Percentiles rank a stretch among this genome's conserved stretches.
Conservation (phyloP, 2,888 invertebrate genomes). For the Oscheius onirici region DNA sequence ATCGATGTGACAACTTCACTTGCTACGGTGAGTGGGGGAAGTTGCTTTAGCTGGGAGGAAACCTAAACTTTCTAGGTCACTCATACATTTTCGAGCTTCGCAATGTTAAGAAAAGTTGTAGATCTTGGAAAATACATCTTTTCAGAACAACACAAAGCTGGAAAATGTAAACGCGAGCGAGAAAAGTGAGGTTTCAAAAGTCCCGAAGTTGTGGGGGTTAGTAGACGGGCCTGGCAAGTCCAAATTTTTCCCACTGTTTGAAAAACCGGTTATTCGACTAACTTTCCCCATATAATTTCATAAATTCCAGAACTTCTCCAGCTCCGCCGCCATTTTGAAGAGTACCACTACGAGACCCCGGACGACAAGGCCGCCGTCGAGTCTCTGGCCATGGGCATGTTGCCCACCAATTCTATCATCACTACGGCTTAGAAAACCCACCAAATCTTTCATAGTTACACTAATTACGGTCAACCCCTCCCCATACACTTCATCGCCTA, state of each 20-base stretch:
- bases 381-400: conserved; percentile 20
- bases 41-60: not conserved
- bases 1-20: conserved; percentile 10
- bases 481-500: conserved; percentile 9
- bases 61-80: not conserved
- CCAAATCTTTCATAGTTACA: not conserved
- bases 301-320: not conserved
- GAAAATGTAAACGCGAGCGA: no score
- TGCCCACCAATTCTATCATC: conserved; percentile 12
- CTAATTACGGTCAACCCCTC: not conserved
- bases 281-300: no score
- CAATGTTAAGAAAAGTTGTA: no score
- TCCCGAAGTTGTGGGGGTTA: no score
- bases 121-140: no score
- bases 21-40: conserved; percentile 22
- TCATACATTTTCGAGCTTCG: no score
- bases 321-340: conserved; percentile 22
- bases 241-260: no score
- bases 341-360: not conserved
- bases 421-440: not conserved
- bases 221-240: no score
- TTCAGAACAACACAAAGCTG: no score
- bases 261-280: no score
- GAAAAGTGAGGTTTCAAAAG: no score
- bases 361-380: conserved; percentile 16